Evolutionary conservation across 2,888 invertebrate genomes (phyloP).

Genomic region (Creontiades dilutus): DNA sequence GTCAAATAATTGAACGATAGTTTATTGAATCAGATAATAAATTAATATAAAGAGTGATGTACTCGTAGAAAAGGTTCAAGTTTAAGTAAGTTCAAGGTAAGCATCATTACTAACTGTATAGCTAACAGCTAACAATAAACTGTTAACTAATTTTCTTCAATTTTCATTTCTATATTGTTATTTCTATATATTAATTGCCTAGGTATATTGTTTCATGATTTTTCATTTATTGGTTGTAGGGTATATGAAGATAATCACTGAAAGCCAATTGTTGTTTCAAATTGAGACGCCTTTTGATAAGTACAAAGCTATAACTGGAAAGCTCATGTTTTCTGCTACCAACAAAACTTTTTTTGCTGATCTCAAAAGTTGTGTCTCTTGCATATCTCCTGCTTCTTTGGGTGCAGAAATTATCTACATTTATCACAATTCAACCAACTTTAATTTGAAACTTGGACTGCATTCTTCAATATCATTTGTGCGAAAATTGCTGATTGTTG

Average conservation of each 20-base stretch:
- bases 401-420: slow-evolving; percentile 85
- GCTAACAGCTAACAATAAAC: too few species aligned
- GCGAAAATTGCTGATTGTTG: slow-evolving; percentile 84
- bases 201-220: background rate
- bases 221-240: slow-evolving; percentile 79
- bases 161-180: too few species aligned
- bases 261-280: slow-evolving; percentile 87
- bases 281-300: slow-evolving; percentile 87
- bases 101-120: too few species aligned
- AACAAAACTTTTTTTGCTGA: slow-evolving; percentile 87
- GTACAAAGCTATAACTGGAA: slow-evolving; percentile 83
- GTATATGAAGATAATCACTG: slow-evolving; percentile 85
- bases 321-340: slow-evolving; percentile 86
- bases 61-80: too few species aligned
- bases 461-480: slow-evolving; percentile 87
- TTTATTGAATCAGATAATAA: too few species aligned
- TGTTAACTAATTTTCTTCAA: too few species aligned
- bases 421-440: slow-evolving; percentile 82
- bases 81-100: too few species aligned
- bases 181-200: too few species aligned
- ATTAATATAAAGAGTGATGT: too few species aligned
- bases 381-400: slow-evolving; percentile 81
- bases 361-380: slow-evolving; percentile 80
- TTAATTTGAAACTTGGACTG: slow-evolving; percentile 86
- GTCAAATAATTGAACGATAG: too few species aligned